These are phyloP conservation scores for Corvus hawaiiensis DNA, from an alignment of 2,113 vertebrate species.

Conservation along the genomic window DNA sequence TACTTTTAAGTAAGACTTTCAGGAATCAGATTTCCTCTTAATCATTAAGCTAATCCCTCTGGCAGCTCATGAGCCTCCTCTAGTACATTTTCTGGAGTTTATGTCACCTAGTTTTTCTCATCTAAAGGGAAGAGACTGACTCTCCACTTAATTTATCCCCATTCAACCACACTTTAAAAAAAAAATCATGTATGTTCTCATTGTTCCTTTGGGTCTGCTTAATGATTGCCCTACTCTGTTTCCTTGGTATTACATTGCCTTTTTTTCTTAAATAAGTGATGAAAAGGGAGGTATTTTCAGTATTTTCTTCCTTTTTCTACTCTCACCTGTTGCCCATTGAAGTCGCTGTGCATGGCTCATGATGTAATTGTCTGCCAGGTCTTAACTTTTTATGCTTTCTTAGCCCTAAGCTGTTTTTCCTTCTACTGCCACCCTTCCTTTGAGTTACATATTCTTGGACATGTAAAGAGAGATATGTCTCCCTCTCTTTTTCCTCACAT, in stretches of 20 bases:
- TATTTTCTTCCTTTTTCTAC: neutral
- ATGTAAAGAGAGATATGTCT: neutral
- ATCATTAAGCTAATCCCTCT: neutral
- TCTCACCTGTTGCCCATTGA: neutral
- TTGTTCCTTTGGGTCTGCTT: neutral
- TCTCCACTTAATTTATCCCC: neutral
- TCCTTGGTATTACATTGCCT: neutral
- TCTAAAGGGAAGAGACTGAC: neutral
- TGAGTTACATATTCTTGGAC: neutral
- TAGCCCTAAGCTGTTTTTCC: neutral
- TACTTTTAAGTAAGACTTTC: neutral
- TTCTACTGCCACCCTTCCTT: neutral
- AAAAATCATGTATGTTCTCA: neutral
- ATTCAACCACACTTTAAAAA: neutral
- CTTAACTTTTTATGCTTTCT: neutral
- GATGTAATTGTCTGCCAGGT: neutral
- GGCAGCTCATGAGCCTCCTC: neutral
- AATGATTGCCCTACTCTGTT: neutral
- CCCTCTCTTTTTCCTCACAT: neutral
- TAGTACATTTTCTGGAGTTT: neutral
- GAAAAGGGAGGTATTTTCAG: neutral
- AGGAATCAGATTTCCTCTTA: neutral
- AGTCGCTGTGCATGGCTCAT: neutral
- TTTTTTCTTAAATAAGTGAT: neutral
- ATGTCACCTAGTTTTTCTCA: neutral